Percentiles rank a stretch among this genome's conserved stretches.
Evolutionary conservation across 2,888 invertebrate genomes (phyloP).

Genomic region (Dasypogon diadema): DNA sequence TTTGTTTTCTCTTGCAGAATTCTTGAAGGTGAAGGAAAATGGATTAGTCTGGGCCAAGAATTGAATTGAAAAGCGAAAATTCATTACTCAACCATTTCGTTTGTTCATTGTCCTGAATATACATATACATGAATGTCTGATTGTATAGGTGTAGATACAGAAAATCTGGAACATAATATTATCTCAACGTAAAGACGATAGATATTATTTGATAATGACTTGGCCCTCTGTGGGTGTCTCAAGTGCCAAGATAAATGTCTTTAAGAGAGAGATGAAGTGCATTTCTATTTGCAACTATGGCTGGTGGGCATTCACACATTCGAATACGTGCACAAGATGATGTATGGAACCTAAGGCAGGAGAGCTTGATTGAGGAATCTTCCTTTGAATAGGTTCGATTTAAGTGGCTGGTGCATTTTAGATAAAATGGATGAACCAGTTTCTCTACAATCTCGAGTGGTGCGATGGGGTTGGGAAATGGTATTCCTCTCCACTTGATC

Average conservation of each 20-base stretch:
- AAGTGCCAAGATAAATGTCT: conserved; percentile 32
- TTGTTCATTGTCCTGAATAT: not conserved
- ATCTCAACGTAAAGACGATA: conserved; percentile 35
- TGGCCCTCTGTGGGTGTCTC: conserved; percentile 10
- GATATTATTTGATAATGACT: conserved; percentile 42
- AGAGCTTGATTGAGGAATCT: not conserved
- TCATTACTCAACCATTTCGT: conserved; percentile 19
- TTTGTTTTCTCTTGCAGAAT: conserved; percentile 12
- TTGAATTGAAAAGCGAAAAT: conserved; percentile 36
- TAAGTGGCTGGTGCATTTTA: not conserved
- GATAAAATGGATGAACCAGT: not conserved
- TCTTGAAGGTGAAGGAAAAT: conserved; percentile 28
- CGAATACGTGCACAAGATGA: not conserved
- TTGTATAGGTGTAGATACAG: conserved; percentile 1
- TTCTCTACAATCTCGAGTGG: not conserved
- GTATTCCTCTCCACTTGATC: too few relatives aligned
- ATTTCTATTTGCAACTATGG: conserved; percentile 32
- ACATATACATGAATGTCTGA: not conserved
- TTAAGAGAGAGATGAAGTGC: conserved; percentile 2
- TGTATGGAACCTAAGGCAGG: not conserved
- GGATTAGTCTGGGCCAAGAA: conserved; percentile 7
- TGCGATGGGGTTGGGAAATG: too few relatives aligned
- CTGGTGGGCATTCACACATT: conserved; percentile 7
- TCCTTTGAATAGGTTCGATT: not conserved
- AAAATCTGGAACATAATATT: conserved; percentile 28